Base-by-base conservation (phyloP, 2,888 invertebrate species). In the Lasioglossum calceatum region DNA sequence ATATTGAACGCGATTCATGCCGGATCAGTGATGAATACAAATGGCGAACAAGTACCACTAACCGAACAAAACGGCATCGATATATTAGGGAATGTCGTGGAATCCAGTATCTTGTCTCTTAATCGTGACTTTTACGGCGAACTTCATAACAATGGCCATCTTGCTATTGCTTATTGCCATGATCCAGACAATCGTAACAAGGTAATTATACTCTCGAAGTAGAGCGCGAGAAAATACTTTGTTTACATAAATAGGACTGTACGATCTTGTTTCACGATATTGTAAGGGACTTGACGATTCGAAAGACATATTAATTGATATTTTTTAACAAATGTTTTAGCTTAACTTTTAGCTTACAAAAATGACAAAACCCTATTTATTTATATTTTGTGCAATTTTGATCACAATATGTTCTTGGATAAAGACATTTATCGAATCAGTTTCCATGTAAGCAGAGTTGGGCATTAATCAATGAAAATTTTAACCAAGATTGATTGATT, bases 71-170 rank as follows among this genome's bases (percentile, higher is more conserved):
- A 96, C 0, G 98, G 98, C 23, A 98, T 98, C 90, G 97, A 98
- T 92, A 95, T 97, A 12, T 96, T 98, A 36, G 98, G 98, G 16
- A 97, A 98, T 94, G 96, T 98, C 91, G 95, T 98, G 93, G 98
- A 98, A 95, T 93, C 95, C 16, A 97, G 97, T 54, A 96, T 96
- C 87, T 93, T 98, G 72, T 97, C 97, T 73, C 96, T 96, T 8
- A 98, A 98, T 95, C 95, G 96, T 2, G 95, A 95, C 61, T 96
- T 97, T 93, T 98, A 98, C 93, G 98, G 98, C 0, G 97, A 98
- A 95, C 92, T 98, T 61, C 98, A 98, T 95, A 98, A 98, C 95
- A 96, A 97, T 95, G 98, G 98, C 0, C 98, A 98, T 93, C 96
- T 98, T 8, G 96, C 98, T 93, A 96, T 98, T 87, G 97, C 98